phyloP scores from a whole-genome alignment of 2,797 vertebrate genomes.

The Neopelma chrysocephalum region DNA sequence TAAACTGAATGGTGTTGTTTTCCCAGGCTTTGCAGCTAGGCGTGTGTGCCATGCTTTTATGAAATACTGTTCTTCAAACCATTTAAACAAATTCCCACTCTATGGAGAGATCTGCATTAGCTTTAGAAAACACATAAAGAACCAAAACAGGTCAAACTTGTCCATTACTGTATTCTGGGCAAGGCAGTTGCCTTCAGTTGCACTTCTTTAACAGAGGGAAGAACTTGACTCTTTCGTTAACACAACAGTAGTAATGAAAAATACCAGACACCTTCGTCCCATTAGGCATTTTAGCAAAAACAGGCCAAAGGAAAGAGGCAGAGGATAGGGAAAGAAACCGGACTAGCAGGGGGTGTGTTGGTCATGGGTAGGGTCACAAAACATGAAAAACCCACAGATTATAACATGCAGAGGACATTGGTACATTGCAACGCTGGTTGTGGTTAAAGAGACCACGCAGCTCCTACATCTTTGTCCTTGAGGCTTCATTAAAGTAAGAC shows the following conservation, averaged over 20 bases:
- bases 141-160: not conserved
- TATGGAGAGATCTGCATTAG: not conserved
- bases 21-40: not conserved
- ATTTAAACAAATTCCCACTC: not conserved
- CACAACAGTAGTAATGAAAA: not conserved
- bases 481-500: not conserved
- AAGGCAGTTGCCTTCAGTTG: not conserved
- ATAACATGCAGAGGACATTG: not conserved
- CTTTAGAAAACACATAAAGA: not conserved
- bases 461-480: slow-evolving; percentile 4
- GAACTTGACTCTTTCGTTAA: not conserved
- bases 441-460: not conserved
- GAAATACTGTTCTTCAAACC: not conserved
- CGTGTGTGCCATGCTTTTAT: not conserved
- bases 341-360: not conserved
- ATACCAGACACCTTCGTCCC: not conserved
- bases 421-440: not conserved
- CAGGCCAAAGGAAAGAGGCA: not conserved
- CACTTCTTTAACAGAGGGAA: not conserved
- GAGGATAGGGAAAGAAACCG: not conserved
- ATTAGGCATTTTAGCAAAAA: not conserved
- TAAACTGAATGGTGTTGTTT: not conserved
- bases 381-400: not conserved
- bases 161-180: not conserved
- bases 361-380: not conserved